Base-by-base conservation (phyloP, 35 echinoderm and acorn worm genomes). In the Lytechinus pictus region DNA sequence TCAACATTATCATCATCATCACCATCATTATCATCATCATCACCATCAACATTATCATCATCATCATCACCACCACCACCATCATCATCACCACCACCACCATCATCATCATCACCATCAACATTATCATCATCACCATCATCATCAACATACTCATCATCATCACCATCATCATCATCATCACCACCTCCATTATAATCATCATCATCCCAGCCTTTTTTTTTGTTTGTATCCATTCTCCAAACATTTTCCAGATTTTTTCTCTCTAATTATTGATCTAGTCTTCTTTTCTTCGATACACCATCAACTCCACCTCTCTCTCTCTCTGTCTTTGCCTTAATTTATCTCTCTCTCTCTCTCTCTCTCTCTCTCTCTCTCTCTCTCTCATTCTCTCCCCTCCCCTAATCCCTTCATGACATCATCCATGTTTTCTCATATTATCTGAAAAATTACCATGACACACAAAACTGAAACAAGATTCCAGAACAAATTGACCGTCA, bases 401-500 rank as follows among this genome's bases (percentile, higher is more conserved):
- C 56, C 12, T 58, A 58, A 13, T 60, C 57, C 16, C 57, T 79
- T 7, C 19, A 16, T 79, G 66, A 79, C 66, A 79, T 16, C 66
- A 79, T 79, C 66, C 66, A 44, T 24, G 8, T 79, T 24, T 24
- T n/a, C 19, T 24, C 6, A 24, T 24, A n/a, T 79, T 8, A 79
- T 24, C 19, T 79, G 66, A 79, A 79, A 79, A 27, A 79, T 79
- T 79, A 79, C 66, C 7, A 79, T 79, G 66, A 79, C 66, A 79
- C 66, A 79, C 66, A 79, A 16, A 79, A 79, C 66, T 79, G 66
- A 79, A 79, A 79, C 66, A 4, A 24, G 66, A 79, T 79, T 24
- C 66, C 7, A 79, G 66, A 79, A 79, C 66, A 79, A 79, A 79
- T 79, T 79, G 66, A 79, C 66, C 66, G 66, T 79, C 66, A 79